Percentiles rank a stretch among this genome's conserved stretches.
Evolutionary conservation across 2,113 vertebrate species (phyloP).

Genomic region (Falcunculus frontatus): DNA sequence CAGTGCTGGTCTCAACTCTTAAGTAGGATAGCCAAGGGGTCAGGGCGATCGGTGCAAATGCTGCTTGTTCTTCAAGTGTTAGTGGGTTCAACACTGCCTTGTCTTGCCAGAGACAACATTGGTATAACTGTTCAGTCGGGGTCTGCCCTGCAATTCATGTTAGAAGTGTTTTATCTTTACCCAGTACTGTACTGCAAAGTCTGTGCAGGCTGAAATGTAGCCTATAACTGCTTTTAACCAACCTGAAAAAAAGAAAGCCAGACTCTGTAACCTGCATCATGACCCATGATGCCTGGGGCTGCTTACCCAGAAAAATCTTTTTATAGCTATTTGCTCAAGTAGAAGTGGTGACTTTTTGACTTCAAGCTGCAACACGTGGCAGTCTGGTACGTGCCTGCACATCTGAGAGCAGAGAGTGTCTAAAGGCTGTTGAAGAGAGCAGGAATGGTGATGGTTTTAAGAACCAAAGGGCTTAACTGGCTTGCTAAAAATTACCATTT

Average conservation of each 20-base stretch:
- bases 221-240: background rate
- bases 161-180: background rate
- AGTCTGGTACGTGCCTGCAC: background rate
- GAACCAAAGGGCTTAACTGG: background rate
- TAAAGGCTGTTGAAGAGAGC: background rate
- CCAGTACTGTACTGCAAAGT: background rate
- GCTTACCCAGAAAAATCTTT: background rate
- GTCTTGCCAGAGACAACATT: background rate
- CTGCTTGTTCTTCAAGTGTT: background rate
- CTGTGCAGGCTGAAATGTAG: background rate
- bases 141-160: background rate
- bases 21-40: background rate
- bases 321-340: background rate
- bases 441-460: background rate
- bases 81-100: background rate
- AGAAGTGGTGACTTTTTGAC: background rate
- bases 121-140: background rate
- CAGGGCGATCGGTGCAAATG: background rate
- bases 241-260: background rate
- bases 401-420: background rate
- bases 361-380: background rate
- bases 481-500: background rate
- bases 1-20: background rate
- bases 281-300: background rate
- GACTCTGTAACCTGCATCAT: background rate